Evolutionary conservation across 2,797 vertebrate genomes (phyloP).

Genomic region (Halcyon chelicuti): DNA sequence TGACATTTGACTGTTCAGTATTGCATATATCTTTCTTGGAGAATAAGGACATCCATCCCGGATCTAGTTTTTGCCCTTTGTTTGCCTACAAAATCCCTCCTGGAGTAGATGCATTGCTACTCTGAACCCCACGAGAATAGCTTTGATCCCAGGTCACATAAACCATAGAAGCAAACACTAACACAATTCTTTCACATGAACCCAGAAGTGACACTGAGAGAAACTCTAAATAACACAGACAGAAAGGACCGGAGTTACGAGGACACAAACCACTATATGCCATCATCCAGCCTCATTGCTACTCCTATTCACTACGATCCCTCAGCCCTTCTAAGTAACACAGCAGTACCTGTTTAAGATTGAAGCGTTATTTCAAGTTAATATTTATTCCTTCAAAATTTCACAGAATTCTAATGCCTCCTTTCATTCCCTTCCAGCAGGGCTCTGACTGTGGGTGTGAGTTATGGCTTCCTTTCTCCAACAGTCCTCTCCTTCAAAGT

Average conservation of each 20-base stretch:
- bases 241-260: background rate
- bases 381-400: background rate
- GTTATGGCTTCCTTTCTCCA: background rate
- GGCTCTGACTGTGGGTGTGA: background rate
- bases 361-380: background rate
- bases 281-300: background rate
- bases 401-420: background rate
- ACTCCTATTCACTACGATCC: background rate
- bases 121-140: background rate
- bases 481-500: background rate
- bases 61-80: background rate
- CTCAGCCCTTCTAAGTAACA: background rate
- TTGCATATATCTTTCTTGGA: background rate
- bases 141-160: constrained; percentile 14
- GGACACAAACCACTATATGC: background rate
- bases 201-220: background rate
- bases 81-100: constrained; percentile 17
- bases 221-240: background rate
- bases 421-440: constrained; percentile 26
- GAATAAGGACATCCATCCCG: background rate
- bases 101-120: background rate
- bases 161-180: background rate
- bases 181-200: constrained; percentile 40
- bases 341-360: background rate
- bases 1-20: background rate